phyloP scores from a whole-genome alignment of 2,888 invertebrate genomes.

The Eristalis pertinax region DNA sequence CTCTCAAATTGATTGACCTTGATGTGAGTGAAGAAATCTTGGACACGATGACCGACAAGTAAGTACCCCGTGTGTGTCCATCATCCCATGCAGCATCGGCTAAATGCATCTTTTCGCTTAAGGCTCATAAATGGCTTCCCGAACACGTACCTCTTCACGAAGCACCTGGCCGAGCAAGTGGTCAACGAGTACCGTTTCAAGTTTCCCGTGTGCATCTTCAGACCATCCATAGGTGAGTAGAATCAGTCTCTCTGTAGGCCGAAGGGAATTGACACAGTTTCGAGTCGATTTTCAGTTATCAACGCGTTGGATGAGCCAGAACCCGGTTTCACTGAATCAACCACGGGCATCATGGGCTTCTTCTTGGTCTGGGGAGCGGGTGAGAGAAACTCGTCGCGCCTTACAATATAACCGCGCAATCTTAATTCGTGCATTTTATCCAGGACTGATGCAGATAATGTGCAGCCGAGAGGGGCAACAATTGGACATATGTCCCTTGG shows the following conservation, averaged over 20 bases:
- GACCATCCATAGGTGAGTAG: conserved; percentile 91
- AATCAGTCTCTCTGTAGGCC: conserved; percentile 28
- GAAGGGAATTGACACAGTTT: not conserved
- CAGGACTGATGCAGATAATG: conserved; percentile 24
- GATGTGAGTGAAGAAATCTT: conserved; percentile 71
- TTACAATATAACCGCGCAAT: not conserved
- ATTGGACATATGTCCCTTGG: conserved; percentile 76
- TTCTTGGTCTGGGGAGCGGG: conserved; percentile 76
- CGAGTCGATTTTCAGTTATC: conserved; percentile 45
- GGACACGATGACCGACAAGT: conserved; percentile 77
- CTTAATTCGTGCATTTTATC: not conserved
- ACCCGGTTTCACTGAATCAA: conserved; percentile 75
- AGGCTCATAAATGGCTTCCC: conserved; percentile 82
- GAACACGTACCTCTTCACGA: conserved; percentile 95
- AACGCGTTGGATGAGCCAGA: conserved; percentile 74
- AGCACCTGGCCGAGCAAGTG: conserved; percentile 91
- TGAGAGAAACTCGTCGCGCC: not conserved
- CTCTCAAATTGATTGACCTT: conserved; percentile 74
- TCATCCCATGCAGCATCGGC: not conserved
- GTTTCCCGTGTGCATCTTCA: conserved; percentile 89
- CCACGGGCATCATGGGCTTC: conserved; percentile 77
- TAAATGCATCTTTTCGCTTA: not conserved
- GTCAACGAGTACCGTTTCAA: conserved; percentile 85
- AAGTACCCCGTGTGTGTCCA: conserved; percentile 30
- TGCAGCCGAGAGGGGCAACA: not conserved